Base-by-base conservation (phyloP, 2,888 invertebrate species). In the Biston stratarius region DNA sequence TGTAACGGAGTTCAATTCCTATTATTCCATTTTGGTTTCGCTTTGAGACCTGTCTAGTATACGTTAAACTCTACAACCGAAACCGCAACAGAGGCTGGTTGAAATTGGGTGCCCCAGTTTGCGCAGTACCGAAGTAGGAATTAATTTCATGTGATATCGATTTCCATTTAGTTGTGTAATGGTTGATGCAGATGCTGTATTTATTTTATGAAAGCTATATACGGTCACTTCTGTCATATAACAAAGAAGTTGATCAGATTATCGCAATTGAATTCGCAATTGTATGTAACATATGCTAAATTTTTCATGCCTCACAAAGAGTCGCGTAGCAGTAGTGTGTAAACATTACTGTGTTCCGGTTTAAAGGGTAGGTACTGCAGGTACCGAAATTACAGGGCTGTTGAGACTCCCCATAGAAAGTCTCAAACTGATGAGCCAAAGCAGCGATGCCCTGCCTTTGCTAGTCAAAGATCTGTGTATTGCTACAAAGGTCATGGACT, bases 101-200 rank as follows among this genome's bases (percentile, higher is more conserved):
- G 45, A 3, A 55, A 67, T 63, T 49, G 59, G 62, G 47, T 67
- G 67, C 48, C 67, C 67, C 44, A 65, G 60, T 65, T 65, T 48
- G 12, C 42, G 14, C 56, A 51, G n/a, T 36, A 40, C 47, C 51
- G 15, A 42, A 47, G 49, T 60, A 15, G 61, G 24, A 65, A 61
- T 34, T 61, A 52, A 52, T 34, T 34, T 48, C 33, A 24, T 44
- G 33, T n/a, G 36, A 36, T 53, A 40, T 53, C 40, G 14, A 40
- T 53, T 53, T 53, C 40, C 53, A 9, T 6, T 53, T 40, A 7
- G 36, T n/a, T 52, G 11, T 11, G n/a, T 51, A 12, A 48, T 14
- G 47, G 5, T 6, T 15, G 15, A 8, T 47, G 15, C n/a, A 15
- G 10, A 47, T 15, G 7, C 1, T 47, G 15, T 15, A 14, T 24